Evolutionary conservation across 2,113 vertebrate genomes (phyloP), one percentile per base, ranked within the genome.

Genomic region (Sporophila hypoxantha): DNA sequence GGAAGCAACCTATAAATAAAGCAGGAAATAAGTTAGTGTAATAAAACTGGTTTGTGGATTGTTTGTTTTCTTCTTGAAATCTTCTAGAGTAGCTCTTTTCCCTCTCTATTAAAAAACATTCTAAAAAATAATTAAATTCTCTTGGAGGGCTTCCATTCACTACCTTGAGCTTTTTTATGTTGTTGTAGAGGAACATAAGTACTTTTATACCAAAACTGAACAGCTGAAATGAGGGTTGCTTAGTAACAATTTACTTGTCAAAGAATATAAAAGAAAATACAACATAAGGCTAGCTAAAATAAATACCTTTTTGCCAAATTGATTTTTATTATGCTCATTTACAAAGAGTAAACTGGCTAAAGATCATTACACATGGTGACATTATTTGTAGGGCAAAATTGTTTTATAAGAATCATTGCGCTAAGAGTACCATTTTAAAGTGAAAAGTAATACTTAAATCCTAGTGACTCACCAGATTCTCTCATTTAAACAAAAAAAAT

Each of bases 381-480:
- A 17, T 93, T 70, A 87, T 83, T 90, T 70, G 7, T 66, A 80
- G 64, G 52, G 49, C 2, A 79, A 55, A 76, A 59, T 39, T 42
- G 18, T 74, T 82, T 42, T 65, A 21, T 50, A 79, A 69, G 21
- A 79, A 55, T 67, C 6, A 7, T 11, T 66, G 82, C 34, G 12
- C n/a, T 50, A 56, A 76, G 52, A 55, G 13, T 42, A 46, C 69
- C 55, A 60, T 76, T 88, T 90, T 71, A 7, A 74, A 93, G 85
- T 61, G 21, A 65, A 67, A 64, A 73, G 16, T 64, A 70, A 41
- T 73, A 21, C 36, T 95, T 87, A 91, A 90, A 81, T 87, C 26
- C 17, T 73, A 91, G 53, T 64, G 44, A 87, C 83, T 93, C 71
- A 92, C 52, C 84, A 94, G 88, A 79, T 93, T 59, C 46, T 93